Evolutionary conservation across 64 coral and sea anemone genomes (phyloP).

Genomic region (Actinia equina): DNA sequence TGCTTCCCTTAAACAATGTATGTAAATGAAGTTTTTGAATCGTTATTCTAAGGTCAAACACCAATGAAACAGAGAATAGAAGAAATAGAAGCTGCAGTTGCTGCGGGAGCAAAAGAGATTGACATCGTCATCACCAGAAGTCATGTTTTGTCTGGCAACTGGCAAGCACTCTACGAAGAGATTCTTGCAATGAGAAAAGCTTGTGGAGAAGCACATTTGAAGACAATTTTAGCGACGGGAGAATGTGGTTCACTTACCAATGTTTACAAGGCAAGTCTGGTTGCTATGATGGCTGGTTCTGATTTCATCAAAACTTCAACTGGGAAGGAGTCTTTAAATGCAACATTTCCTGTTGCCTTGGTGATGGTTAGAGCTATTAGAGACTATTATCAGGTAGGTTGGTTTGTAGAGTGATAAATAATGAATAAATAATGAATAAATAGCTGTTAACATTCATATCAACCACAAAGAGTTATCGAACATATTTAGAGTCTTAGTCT

Average conservation of each 20-base stretch:
- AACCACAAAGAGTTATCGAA: no score
- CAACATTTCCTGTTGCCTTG: slow-evolving; percentile 90
- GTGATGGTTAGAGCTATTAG: slow-evolving; percentile 96
- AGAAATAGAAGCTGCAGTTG: slow-evolving; percentile 84
- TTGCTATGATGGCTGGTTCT: slow-evolving; percentile 91
- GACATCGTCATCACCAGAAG: slow-evolving; percentile 91
- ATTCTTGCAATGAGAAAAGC: slow-evolving; percentile 85
- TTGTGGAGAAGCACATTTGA: slow-evolving; percentile 89
- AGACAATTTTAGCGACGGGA: slow-evolving; percentile 73
- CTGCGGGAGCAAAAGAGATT: slow-evolving; percentile 89
- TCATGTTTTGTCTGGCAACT: slow-evolving; percentile 77
- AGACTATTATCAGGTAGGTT: slow-evolving; percentile 90
- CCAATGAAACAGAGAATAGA: slow-evolving; percentile 90
- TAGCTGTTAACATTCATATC: no score
- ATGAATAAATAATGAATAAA: no score
- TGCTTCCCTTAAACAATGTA: no score
- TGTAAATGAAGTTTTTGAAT: no score
- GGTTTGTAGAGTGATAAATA: no score
- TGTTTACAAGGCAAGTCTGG: slow-evolving; percentile 90
- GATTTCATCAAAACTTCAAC: slow-evolving; percentile 99
- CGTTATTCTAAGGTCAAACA: slow-evolving; percentile 63
- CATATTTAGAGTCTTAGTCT: no score
- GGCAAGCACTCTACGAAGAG: slow-evolving; percentile 83
- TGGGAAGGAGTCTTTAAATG: slow-evolving; percentile 95
- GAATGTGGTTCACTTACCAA: slow-evolving; percentile 85